phyloP scores from a whole-genome alignment of 2,797 vertebrate species.

The Acomys russatus region DNA sequence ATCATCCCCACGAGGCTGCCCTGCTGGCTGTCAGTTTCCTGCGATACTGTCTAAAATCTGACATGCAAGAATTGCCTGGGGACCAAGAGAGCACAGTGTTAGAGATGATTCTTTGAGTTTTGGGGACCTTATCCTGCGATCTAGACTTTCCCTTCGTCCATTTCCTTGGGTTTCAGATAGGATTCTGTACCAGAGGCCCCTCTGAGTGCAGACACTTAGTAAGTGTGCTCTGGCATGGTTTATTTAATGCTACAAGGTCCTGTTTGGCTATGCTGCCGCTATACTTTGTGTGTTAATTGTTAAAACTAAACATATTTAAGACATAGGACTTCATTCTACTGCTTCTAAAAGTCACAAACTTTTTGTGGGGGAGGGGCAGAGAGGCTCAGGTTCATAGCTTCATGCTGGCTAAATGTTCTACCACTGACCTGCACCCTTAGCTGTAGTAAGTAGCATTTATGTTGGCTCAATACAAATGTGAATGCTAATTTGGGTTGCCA shows the following conservation, averaged over 20 bases:
- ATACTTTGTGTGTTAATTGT: neutral
- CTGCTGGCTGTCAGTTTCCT: neutral
- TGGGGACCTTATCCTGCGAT: neutral
- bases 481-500: neutral
- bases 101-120: neutral
- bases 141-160: neutral
- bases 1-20: neutral
- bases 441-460: neutral
- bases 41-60: conserved; percentile 76
- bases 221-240: neutral
- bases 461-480: neutral
- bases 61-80: conserved; percentile 76
- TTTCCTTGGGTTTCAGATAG: neutral
- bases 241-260: neutral
- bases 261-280: neutral
- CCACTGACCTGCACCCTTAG: neutral
- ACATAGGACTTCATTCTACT: neutral
- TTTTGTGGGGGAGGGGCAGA: neutral
- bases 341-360: neutral
- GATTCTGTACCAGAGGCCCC: neutral
- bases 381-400: neutral
- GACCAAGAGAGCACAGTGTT: neutral
- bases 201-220: neutral
- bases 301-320: neutral
- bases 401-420: neutral